A percentile compares a stretch with the other conserved stretches of the same genome.
phyloP scores from a whole-genome alignment of 2,797 vertebrate genomes.

The Spondyliosoma cantharus region DNA sequence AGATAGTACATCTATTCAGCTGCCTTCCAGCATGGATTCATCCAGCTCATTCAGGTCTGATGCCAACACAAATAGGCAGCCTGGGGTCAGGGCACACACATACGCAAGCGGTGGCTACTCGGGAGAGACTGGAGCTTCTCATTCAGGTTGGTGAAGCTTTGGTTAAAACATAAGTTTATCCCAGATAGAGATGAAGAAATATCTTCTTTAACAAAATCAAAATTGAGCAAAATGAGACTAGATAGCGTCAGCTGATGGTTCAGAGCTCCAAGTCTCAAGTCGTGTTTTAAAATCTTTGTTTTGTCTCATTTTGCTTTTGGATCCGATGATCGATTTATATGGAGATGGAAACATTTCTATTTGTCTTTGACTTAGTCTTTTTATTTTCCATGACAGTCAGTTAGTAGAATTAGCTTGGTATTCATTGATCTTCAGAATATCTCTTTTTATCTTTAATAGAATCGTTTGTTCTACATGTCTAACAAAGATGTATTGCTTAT shows the following conservation, averaged over 20 bases:
- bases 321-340: not conserved
- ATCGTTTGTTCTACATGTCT: not conserved
- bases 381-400: not conserved
- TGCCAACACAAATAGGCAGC: slow-evolving; percentile 71
- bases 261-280: not conserved
- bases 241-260: not conserved
- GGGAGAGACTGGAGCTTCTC: slow-evolving; percentile 66
- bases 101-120: slow-evolving; percentile 58
- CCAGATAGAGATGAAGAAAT: not conserved
- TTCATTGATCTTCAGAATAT: not conserved
- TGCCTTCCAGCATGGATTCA: slow-evolving; percentile 71
- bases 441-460: not conserved
- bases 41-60: slow-evolving; percentile 74
- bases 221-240: not conserved
- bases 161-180: not conserved
- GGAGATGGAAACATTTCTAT: too few relatives aligned
- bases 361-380: not conserved
- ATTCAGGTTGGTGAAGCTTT: slow-evolving; percentile 75
- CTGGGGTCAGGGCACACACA: slow-evolving; percentile 55
- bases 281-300: not conserved
- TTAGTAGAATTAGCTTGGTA: not conserved
- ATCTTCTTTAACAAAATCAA: not conserved
- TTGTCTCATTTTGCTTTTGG: not conserved
- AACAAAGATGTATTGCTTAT: not conserved
- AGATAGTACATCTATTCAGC: slow-evolving; percentile 70